Conservation (phyloP, 1,140 invertebrate species). For the Mercenaria mercenaria region DNA sequence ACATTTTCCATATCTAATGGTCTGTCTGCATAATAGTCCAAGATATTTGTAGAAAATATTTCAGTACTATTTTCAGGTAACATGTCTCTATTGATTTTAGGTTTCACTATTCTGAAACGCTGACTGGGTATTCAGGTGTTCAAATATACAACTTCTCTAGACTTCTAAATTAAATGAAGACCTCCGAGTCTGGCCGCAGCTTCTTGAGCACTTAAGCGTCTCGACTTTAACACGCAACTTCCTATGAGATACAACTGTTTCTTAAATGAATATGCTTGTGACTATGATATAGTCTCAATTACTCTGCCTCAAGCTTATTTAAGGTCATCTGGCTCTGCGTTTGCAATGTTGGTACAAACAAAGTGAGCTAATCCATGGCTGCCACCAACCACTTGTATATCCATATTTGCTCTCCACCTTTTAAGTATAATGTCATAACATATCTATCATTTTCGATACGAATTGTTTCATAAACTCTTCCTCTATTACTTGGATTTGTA, state of each 20-base stretch:
- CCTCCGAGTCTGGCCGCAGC: conserved; percentile 11
- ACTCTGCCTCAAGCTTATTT: conserved; percentile 34
- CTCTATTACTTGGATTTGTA: not conserved
- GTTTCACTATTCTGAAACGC: not conserved
- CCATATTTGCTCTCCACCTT: conserved; percentile 65
- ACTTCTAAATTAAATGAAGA: not conserved
- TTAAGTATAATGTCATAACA: conserved; percentile 59
- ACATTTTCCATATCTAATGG: not conserved
- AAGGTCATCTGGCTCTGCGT: conserved; percentile 52
- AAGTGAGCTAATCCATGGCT: conserved; percentile 46
- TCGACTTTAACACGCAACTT: conserved; percentile 39
- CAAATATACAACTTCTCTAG: not conserved
- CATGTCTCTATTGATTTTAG: not conserved
- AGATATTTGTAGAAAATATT: conserved; percentile 4
- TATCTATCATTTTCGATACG: conserved; percentile 1
- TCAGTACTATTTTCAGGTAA: not conserved
- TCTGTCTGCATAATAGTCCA: not conserved
- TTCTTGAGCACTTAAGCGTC: conserved; percentile 35
- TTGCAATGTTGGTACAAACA: conserved; percentile 55
- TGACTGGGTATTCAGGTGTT: not conserved
- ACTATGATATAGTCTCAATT: not conserved
- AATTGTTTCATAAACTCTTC: conserved; percentile 61
- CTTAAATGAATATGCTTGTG: not conserved
- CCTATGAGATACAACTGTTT: conserved; percentile 36
- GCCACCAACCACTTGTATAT: conserved; percentile 63